Conservation (phyloP, 2,888 invertebrate species). For the Zaprionus lineosus region DNA sequence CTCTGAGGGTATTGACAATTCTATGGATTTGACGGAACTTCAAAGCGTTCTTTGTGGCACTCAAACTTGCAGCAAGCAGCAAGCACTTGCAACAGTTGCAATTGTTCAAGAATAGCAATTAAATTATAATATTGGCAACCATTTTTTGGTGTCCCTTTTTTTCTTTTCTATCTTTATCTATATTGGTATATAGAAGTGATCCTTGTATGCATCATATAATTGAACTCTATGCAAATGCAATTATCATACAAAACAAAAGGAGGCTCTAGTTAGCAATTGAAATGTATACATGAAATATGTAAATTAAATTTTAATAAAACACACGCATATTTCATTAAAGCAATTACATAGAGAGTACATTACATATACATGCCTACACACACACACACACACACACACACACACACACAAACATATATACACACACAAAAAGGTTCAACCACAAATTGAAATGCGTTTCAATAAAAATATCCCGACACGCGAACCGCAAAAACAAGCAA, state of each 20-base stretch:
- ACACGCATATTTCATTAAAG: slow-evolving; percentile 44
- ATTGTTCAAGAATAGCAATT: no score
- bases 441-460: slow-evolving; percentile 53
- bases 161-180: no score
- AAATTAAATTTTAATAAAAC: slow-evolving; percentile 60
- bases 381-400: slow-evolving; percentile 1
- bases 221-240: slow-evolving; percentile 26
- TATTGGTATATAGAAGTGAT: no score
- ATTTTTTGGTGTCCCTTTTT: no score
- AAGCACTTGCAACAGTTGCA: not conserved
- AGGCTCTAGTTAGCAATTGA: slow-evolving; percentile 20
- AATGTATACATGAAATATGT: slow-evolving; percentile 32
- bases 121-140: no score
- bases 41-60: slow-evolving; percentile 39
- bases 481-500: slow-evolving; percentile 19
- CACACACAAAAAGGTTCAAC: slow-evolving; percentile 10
- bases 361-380: no score
- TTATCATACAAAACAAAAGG: not conserved
- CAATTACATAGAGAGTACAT: slow-evolving; percentile 55
- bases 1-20: slow-evolving; percentile 30
- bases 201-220: no score
- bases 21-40: slow-evolving; percentile 37
- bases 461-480: slow-evolving; percentile 38
- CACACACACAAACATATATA: not conserved
- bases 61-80: not conserved